A percentile compares a stretch with the other conserved stretches of the same genome.
These are phyloP conservation scores for Diaphora mendica DNA, from an alignment of 2,888 invertebrate species.

Conservation along the genomic window DNA sequence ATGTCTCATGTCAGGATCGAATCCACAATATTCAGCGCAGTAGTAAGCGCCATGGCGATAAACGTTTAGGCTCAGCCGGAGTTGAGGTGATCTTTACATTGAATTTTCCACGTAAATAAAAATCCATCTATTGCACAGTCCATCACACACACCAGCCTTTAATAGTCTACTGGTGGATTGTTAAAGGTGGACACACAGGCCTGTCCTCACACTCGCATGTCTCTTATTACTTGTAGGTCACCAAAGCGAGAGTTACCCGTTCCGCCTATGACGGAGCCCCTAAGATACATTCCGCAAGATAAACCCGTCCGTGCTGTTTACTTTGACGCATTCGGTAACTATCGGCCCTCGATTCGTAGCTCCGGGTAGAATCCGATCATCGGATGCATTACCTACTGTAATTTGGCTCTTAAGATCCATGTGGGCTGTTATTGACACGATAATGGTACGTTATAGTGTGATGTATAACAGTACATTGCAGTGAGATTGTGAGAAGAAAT, in stretches of 20 bases:
- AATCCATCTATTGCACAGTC: no score
- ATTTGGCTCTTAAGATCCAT: conserved; percentile 37
- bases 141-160: no score
- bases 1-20: no score
- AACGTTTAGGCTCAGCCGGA: no score
- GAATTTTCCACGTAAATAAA: no score
- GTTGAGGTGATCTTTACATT: no score
- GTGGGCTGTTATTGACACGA: conserved; percentile 40
- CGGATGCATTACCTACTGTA: conserved; percentile 30
- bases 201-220: conserved; percentile 11
- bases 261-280: conserved; percentile 62
- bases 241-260: conserved; percentile 45
- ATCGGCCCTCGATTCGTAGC: conserved; percentile 30
- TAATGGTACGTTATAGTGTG: conserved; percentile 35
- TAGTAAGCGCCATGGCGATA: no score
- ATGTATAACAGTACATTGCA: conserved; percentile 26
- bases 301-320: conserved; percentile 58
- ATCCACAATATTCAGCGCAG: no score
- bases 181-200: no score
- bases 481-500: background rate
- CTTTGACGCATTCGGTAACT: conserved; percentile 50
- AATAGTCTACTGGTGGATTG: no score
- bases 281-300: conserved; percentile 62
- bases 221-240: conserved; percentile 33
- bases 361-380: conserved; percentile 37